phyloP scores from a whole-genome alignment of 2,888 invertebrate genomes.

The Caenorhabditis becei region DNA sequence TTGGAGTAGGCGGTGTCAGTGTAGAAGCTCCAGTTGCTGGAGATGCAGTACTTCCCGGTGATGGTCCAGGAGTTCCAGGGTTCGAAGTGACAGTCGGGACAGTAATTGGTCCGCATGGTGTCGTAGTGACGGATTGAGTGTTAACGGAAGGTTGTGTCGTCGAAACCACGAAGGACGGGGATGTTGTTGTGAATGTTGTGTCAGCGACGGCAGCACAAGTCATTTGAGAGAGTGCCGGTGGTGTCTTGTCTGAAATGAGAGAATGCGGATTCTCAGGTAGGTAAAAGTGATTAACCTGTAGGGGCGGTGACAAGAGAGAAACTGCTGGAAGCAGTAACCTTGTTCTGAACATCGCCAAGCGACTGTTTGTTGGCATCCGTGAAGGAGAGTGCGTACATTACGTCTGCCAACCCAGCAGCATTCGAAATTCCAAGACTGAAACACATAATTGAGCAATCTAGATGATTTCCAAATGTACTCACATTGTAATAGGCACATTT shows the following conservation, averaged over 20 bases:
- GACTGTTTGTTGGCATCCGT: conserved; percentile 23
- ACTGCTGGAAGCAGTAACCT: conserved; percentile 19
- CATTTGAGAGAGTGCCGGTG: conserved; percentile 21
- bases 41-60: background rate
- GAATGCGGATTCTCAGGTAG: background rate
- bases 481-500: conserved; percentile 51
- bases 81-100: conserved; percentile 1
- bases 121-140: background rate
- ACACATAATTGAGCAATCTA: background rate
- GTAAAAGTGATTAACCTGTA: conserved; percentile 8
- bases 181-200: conserved; percentile 4
- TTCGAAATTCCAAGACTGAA: conserved; percentile 51
- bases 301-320: conserved; percentile 25
- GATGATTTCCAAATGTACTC: background rate
- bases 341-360: conserved; percentile 21
- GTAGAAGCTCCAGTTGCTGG: conserved; percentile 2
- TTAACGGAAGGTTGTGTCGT: background rate
- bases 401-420: conserved; percentile 35
- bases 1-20: background rate
- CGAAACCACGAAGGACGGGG: too few species aligned
- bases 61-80: background rate
- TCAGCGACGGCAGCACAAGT: conserved; percentile 36
- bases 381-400: conserved; percentile 51
- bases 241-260: conserved; percentile 51
- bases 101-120: conserved; percentile 8